Base-by-base conservation (phyloP, 2,888 invertebrate genomes). In the Hemithea aestivaria region DNA sequence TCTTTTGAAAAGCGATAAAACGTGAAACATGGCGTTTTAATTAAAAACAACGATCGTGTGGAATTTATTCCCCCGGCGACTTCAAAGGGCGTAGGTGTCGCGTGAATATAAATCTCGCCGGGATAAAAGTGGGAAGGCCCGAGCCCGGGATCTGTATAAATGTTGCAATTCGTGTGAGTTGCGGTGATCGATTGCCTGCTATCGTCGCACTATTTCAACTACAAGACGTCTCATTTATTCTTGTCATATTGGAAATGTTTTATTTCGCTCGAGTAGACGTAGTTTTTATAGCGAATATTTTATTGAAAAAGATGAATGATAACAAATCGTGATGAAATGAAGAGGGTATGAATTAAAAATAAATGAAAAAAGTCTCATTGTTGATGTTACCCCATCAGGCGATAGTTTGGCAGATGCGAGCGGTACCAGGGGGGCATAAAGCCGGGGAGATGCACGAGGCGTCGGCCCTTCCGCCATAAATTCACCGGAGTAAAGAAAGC, bases 11-110 rank as follows among this genome's bases (percentile, higher is more conserved):
- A 46, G 41, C 46, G 46, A 46, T 63, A 68, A 67, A 64, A 55
- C 66, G 62, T 63, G 53, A 58, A 67, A 73, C 64, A 76, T 72
- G 66, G 66, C 58, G 66, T 71, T 82, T 81, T 82, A 81, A 83
- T 84, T 84, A 80, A 83, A 82, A 79, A 74, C 77, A 77, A 71
- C 62, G 67, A 49, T 60, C 53, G 58, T 61, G 60, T 66, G 65
- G 70, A 78, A 80, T 78, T 80, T 79, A 79, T 76, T 71, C 73
- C 71, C 69, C 61, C 72, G 73, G 62, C 66, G 66, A 80, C 81
- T 83, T 83, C 83, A 84, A 84, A 83, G 83, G 81, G 76, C 75
- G 72, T 58, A 75, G 75, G 73, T 80, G 80, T 77, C 79, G 73
- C 73, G 69, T 66, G 70, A 69, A 73, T 73, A 82, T 81, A 83